These are phyloP conservation scores for Apantesis nais DNA, from an alignment of 2,888 invertebrate species.

Conservation along the genomic window DNA sequence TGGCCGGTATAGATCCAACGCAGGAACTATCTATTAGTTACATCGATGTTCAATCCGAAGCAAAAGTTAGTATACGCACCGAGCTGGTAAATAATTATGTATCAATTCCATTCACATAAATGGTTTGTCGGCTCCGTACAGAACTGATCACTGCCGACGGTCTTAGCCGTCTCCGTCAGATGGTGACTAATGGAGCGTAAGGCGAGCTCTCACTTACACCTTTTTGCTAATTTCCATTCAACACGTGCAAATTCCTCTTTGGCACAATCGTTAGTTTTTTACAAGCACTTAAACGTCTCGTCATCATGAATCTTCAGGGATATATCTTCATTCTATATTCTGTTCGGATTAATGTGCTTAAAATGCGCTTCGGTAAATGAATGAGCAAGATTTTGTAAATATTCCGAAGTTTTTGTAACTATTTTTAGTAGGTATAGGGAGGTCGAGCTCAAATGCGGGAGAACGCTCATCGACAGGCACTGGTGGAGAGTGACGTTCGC, in stretches of 20 bases:
- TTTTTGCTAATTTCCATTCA: constrained; percentile 50
- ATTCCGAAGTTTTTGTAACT: background rate
- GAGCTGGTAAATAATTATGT: background rate
- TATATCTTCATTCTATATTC: background rate
- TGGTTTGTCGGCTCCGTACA: constrained; percentile 13
- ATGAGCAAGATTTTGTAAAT: constrained; percentile 12
- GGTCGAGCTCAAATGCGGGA: too few species aligned
- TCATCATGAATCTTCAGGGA: constrained; percentile 2
- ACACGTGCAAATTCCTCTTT: constrained; percentile 27
- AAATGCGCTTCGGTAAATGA: constrained; percentile 14
- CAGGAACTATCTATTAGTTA: too few species aligned
- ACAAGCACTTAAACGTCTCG: constrained; percentile 6
- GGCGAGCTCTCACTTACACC: constrained; percentile 32
- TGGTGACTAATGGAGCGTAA: constrained; percentile 49
- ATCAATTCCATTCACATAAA: background rate
- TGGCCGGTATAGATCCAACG: too few species aligned
- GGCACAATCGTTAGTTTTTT: constrained; percentile 10
- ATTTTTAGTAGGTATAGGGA: too few species aligned
- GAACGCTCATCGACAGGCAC: too few species aligned
- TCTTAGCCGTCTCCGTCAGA: constrained; percentile 29
- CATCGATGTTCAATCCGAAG: too few species aligned
- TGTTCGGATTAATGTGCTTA: background rate
- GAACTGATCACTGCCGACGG: background rate
- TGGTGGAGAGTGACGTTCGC: too few species aligned
- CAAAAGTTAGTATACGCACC: too few species aligned